Evolutionary conservation across 92 coral and sea anemone species (phyloP), one percentile per base, ranked within the genome.

Genomic region (Metridium senile): DNA sequence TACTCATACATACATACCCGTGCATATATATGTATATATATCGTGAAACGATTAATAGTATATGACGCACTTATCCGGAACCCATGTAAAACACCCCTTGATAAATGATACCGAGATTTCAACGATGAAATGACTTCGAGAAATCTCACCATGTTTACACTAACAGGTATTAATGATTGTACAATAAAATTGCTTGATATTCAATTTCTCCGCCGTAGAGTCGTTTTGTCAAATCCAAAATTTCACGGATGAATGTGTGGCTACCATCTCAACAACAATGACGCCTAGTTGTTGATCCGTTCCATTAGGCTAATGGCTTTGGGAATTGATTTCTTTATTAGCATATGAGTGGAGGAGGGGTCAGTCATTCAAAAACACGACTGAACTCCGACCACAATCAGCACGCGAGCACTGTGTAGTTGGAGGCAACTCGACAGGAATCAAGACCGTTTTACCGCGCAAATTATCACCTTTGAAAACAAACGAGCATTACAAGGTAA

Each of bases 321-420:
- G 27, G 49, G 78, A 62, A 58, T 73, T 62, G 78, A 73, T 73
- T 73, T 62, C 64, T 57, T 73, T 73, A 73, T 73, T 73, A 58
- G 68, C 78, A 73, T 73, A 73, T 73, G 52, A 73, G 78, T 57
- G 78, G 68, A 58, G 78, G 78, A 73, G 78, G 78, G 66, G 78
- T 58, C 78, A 62, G 64, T 32, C 30, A 73, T 63, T 73, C 56
- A 32, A 73, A 33, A 73, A 73, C 68, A 73, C 66, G 78, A 53
- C 33, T 62, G 47, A 72, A 21, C 62, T 13, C 34, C 62, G 75
- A 58, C 33, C 78, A 73, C 67, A 29, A 62, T 73, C 25, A 46
- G 64, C 78, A 73, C 78, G 78, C 78, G 78, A 73, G 53, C 26
- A 35, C 56, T n/a, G 56, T 58, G 45, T 45, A 19, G 22, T 28